Evolutionary conservation across 2,113 vertebrate species (phyloP), one percentile per base, ranked within the genome.

Genomic region (Symphodus melops): DNA sequence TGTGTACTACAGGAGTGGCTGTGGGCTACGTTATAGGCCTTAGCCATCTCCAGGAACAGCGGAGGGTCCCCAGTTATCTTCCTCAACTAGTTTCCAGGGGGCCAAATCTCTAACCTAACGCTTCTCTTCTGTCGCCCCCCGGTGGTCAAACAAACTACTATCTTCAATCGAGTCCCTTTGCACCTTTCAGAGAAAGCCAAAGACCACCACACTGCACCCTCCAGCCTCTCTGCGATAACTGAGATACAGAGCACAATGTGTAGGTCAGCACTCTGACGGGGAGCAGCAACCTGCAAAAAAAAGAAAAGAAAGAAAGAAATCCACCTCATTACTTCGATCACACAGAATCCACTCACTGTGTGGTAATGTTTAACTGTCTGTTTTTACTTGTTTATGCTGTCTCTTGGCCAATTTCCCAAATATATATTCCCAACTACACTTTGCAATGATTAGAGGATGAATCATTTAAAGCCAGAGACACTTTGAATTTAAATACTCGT

Each of bases 311-410:
- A 33, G 6, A 33, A 33, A 33, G 3, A 33, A 33, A 33, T 1
- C 23, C 20, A 67, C 55, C 67, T 51, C 61, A 0, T 65, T 71
- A 58, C 53, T 65, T 54, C 59, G 68, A 71, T 71, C 68, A 41
- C 39, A 59, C 7, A 13, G n/a, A 44, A 52, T 71, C 21, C 52
- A 58, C 23, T 49, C 28, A 10, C 44, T 33, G 14, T 71, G 52
- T 23, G 36, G 33, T 21, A 4, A 36, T n/a, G 3, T 44, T 52
- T 21, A 0, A 42, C n/a, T 28, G 5, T 28, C 2, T 65, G n/a
- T 66, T 53, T 44, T 39, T 0, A 62, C 59, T 44, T 53, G 39
- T 41, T 10, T 41, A 41, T 11, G 39, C 39, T 41, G 28, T 33
- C 5, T 33, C 28, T 33, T 33, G 25, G 48, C 48, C 46, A 13